phyloP scores from a whole-genome alignment of 2,888 invertebrate genomes.

The Lumbricus terrestris region DNA sequence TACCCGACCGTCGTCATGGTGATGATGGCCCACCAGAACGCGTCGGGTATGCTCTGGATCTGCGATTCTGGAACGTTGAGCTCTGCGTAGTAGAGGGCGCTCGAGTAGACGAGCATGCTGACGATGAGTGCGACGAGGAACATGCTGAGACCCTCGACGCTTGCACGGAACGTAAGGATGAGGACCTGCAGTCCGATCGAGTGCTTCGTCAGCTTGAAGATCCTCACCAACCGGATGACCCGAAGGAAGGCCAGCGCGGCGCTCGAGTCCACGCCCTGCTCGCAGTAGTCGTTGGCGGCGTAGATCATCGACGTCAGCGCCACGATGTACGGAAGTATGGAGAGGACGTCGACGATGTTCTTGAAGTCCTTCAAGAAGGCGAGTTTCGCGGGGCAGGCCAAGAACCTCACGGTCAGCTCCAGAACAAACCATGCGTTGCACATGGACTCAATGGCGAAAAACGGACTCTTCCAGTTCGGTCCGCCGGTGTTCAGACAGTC shows the following conservation, averaged over 20 bases:
- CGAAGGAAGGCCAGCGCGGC: slow-evolving; percentile 44
- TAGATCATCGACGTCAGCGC: slow-evolving; percentile 41
- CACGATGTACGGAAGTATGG: slow-evolving; percentile 53
- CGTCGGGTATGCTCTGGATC: slow-evolving; percentile 53
- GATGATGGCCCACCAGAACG: slow-evolving; percentile 56
- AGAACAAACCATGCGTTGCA: slow-evolving; percentile 56
- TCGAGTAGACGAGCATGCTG: slow-evolving; percentile 50
- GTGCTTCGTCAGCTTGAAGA: slow-evolving; percentile 54
- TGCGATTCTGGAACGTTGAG: slow-evolving; percentile 41
- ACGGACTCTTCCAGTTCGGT: slow-evolving; percentile 44
- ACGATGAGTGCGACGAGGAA: slow-evolving; percentile 51
- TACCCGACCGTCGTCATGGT: slow-evolving; percentile 57
- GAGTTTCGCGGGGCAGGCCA: slow-evolving; percentile 45
- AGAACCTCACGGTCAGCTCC: slow-evolving; percentile 48
- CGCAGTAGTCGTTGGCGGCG: slow-evolving; percentile 36
- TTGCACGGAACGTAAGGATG: slow-evolving; percentile 49
- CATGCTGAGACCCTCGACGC: slow-evolving; percentile 50
- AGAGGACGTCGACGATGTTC: slow-evolving; percentile 53
- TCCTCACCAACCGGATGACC: slow-evolving; percentile 49
- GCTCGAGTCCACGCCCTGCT: slow-evolving; percentile 40
- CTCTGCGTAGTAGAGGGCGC: slow-evolving; percentile 53
- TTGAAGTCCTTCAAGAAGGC: slow-evolving; percentile 45
- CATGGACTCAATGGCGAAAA: slow-evolving; percentile 52
- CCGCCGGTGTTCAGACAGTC: slow-evolving; percentile 42
- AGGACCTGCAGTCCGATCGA: slow-evolving; percentile 48